phyloP scores from a whole-genome alignment of 53 echinoderm and acorn worm species.

The Temnopleurus reevesii region DNA sequence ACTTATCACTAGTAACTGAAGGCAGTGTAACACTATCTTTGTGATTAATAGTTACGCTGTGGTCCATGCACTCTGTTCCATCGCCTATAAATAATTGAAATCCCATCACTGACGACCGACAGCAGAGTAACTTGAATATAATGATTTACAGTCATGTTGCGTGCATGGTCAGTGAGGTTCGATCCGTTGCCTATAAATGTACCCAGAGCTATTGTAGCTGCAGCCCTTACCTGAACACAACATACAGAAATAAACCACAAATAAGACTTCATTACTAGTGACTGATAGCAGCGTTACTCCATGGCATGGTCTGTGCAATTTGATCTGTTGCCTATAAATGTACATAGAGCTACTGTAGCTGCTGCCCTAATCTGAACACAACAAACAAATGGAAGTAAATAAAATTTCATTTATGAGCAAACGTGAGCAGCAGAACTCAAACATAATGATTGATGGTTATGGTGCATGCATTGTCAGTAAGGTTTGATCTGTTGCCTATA shows the following conservation, averaged over 20 bases:
- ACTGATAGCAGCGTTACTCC: not conserved
- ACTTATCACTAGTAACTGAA: not conserved
- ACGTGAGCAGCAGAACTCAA: slow-evolving; percentile 77
- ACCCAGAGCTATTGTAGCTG: slow-evolving; percentile 88
- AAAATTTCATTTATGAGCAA: not conserved
- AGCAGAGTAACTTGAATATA: slow-evolving; percentile 89
- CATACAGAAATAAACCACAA: no score
- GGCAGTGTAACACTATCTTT: no score
- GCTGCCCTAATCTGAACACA: slow-evolving; percentile 82
- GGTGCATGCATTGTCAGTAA: slow-evolving; percentile 85
- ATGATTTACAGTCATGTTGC: slow-evolving; percentile 87
- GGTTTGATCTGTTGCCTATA: slow-evolving; percentile 83
- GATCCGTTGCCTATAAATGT: slow-evolving; percentile 92
- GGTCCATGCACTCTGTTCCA: no score
- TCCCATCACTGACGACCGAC: slow-evolving; percentile 75
- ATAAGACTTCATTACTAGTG: no score
- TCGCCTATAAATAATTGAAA: slow-evolving; percentile 73
- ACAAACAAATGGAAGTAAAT: not conserved
- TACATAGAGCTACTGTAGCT: slow-evolving; percentile 88
- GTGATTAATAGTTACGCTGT: no score
- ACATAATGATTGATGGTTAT: slow-evolving; percentile 94
- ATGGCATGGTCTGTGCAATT: slow-evolving; percentile 92
- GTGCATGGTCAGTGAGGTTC: slow-evolving; percentile 86
- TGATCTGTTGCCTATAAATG: slow-evolving; percentile 88
- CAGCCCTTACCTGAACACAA: slow-evolving; percentile 82